These are phyloP conservation scores for Encarsia formosa DNA, from an alignment of 2,888 invertebrate species.

Conservation along the genomic window DNA sequence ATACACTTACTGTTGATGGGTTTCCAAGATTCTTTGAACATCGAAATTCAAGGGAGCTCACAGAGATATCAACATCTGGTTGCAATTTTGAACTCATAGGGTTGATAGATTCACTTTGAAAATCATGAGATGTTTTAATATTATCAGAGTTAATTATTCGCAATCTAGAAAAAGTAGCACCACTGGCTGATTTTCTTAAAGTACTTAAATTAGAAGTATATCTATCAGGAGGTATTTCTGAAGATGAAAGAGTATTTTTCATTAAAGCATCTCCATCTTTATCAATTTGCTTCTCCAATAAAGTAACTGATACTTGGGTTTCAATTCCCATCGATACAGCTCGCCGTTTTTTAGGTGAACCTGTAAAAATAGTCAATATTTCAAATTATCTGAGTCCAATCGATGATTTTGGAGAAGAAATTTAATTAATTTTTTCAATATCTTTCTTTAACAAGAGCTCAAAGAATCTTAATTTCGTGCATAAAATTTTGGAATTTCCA, in stretches of 20 bases:
- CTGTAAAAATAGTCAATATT: too few species aligned
- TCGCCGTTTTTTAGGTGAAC: conserved; percentile 53
- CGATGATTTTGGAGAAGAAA: too few species aligned
- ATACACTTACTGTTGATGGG: conserved; percentile 44
- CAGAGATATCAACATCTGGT: conserved; percentile 60
- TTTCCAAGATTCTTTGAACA: conserved; percentile 47
- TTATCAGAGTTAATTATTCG: conserved; percentile 68
- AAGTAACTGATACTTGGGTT: conserved; percentile 40
- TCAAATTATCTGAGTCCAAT: too few species aligned
- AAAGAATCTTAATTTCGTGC: too few species aligned
- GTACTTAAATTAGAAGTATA: conserved; percentile 36
- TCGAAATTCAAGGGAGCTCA: conserved; percentile 50
- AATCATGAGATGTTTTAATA: conserved; percentile 41
- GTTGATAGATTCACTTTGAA: conserved; percentile 55
- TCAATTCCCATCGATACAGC: conserved; percentile 54
- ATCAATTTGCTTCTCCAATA: conserved; percentile 43
- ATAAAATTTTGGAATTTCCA: too few species aligned
- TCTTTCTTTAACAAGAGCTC: too few species aligned
- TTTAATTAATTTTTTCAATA: too few species aligned
- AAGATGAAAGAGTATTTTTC: conserved; percentile 56
- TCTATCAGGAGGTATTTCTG: conserved; percentile 45
- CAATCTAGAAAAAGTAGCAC: conserved; percentile 69
- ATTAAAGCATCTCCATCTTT: conserved; percentile 62
- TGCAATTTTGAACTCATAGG: conserved; percentile 59
- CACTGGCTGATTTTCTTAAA: conserved; percentile 50